Conservation (phyloP, 2,888 invertebrate genomes). For the Amblyteles armatorius region DNA sequence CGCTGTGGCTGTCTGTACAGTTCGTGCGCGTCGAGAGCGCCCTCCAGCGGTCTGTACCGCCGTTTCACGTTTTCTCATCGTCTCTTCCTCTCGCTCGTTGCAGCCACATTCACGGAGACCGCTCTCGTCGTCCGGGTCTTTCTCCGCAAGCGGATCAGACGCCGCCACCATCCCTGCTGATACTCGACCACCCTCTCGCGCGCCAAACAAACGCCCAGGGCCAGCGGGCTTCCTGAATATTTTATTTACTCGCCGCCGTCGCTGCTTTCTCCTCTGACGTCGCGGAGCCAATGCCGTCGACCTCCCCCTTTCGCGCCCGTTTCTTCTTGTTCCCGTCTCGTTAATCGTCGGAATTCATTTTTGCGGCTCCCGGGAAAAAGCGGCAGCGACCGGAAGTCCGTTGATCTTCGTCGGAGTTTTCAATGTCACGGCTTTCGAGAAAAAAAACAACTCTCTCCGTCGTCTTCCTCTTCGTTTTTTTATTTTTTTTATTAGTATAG, state of each 20-base stretch:
- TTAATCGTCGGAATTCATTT: conserved; percentile 67
- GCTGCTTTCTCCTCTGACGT: conserved; percentile 56
- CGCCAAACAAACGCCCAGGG: conserved; percentile 77
- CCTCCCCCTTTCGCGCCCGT: conserved; percentile 45
- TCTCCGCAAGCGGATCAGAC: conserved; percentile 59
- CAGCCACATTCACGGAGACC: conserved; percentile 6
- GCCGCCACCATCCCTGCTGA: conserved; percentile 55
- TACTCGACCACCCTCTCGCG: conserved; percentile 71
- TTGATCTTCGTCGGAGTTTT: conserved; percentile 41
- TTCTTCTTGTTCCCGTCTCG: conserved; percentile 47
- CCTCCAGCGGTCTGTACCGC: conserved; percentile 70
- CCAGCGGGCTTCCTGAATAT: conserved; percentile 78
- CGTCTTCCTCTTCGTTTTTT: neutral
- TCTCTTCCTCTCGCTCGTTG: conserved; percentile 40
- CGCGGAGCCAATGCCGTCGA: conserved; percentile 20
- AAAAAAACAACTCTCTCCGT: neutral
- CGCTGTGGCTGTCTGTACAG: conserved; percentile 42
- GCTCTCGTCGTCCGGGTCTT: conserved; percentile 31
- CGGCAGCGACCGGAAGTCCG: conserved; percentile 3
- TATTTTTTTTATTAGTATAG: neutral
- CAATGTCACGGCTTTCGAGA: conserved; percentile 41
- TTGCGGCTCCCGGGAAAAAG: conserved; percentile 2
- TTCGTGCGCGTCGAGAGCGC: conserved; percentile 31
- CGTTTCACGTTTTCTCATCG: conserved; percentile 38
- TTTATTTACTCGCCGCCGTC: conserved; percentile 78